A percentile compares a stretch with the other conserved stretches of the same genome.
Evolutionary conservation across 2,797 vertebrate genomes (phyloP).

Genomic region (Dallia pectoralis): DNA sequence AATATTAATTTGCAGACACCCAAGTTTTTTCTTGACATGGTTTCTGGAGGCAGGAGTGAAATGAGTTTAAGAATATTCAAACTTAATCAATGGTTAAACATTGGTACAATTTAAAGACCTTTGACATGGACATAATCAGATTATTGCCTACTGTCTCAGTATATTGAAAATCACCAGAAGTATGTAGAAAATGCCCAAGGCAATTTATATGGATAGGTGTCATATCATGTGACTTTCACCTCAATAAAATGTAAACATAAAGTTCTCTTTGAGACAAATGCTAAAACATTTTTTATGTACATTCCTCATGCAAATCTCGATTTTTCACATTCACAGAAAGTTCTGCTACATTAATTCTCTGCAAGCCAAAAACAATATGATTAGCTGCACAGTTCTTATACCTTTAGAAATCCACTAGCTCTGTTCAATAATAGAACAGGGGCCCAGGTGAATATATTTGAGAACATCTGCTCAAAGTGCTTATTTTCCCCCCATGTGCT

Average conservation of each 20-base stretch:
- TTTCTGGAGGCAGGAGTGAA: background rate
- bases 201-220: background rate
- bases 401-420: no score
- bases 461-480: background rate
- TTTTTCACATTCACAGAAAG: background rate
- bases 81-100: background rate
- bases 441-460: background rate
- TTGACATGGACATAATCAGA: background rate
- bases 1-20: background rate
- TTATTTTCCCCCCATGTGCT: background rate
- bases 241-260: background rate
- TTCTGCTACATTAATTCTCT: background rate
- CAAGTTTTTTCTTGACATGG: background rate
- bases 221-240: background rate
- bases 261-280: background rate
- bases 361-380: no score
- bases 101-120: background rate
- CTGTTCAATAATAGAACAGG: background rate
- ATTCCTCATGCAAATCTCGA: no score
- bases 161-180: background rate
- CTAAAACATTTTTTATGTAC: background rate
- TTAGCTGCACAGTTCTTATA: no score
- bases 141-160: background rate
- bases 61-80: background rate
- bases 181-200: background rate